A percentile compares a stretch with the other conserved stretches of the same genome.
phyloP scores from a whole-genome alignment of 2,797 vertebrate species.

The Propithecus deckenii region DNA sequence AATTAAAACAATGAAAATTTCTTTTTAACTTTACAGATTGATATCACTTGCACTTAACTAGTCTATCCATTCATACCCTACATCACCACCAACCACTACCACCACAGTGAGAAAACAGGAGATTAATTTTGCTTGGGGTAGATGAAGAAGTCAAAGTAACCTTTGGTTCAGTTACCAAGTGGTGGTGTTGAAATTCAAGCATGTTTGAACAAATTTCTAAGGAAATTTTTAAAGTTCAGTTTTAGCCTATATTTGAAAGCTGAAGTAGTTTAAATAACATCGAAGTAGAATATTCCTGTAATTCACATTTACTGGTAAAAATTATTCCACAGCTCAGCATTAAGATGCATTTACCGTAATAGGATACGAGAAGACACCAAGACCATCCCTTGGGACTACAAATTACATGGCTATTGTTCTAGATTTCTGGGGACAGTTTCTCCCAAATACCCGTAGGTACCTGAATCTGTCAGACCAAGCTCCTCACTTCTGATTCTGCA shows the following conservation, averaged over 20 bases:
- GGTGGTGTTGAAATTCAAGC: neutral
- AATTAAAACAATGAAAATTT: neutral
- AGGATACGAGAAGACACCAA: neutral
- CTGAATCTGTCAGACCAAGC: neutral
- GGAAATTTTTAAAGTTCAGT: slow-evolving; percentile 16
- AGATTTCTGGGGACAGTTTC: neutral
- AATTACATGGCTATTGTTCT: neutral
- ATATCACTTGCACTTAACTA: neutral
- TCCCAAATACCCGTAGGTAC: neutral
- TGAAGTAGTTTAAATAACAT: neutral
- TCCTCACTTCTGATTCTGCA: neutral
- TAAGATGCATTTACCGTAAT: neutral
- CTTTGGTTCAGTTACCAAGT: neutral
- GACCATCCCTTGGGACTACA: neutral
- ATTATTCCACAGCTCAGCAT: neutral
- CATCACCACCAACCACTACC: neutral
- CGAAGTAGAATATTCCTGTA: neutral
- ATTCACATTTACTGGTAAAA: slow-evolving; percentile 31
- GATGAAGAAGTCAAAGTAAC: neutral
- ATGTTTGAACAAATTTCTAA: slow-evolving; percentile 35
- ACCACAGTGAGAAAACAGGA: neutral
- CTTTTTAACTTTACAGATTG: neutral
- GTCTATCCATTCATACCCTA: neutral
- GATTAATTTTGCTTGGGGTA: neutral
- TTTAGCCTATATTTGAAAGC: neutral